Conservation (phyloP, 1,140 invertebrate species). For the Teleogryllus occipitalis region DNA sequence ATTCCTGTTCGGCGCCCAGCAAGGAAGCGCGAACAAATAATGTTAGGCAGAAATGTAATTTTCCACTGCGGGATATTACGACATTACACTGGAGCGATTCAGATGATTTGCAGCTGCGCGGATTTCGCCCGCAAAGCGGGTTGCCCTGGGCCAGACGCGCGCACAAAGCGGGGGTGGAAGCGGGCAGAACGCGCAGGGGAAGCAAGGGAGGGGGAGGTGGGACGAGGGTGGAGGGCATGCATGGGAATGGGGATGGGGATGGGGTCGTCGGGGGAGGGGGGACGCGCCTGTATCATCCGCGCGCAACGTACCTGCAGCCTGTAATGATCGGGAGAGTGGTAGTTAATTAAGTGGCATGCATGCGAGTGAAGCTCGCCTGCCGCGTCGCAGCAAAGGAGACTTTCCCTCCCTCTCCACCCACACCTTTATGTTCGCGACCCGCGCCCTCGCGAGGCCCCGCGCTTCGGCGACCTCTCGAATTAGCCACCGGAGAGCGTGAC, state of each 20-base stretch:
- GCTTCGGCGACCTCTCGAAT: too few relatives aligned
- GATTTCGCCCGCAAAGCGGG: not conserved
- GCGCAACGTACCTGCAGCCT: not conserved
- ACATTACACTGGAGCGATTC: not conserved
- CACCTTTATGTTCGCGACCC: too few relatives aligned
- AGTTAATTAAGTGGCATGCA: not conserved
- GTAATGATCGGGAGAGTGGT: not conserved
- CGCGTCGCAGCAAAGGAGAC: too few relatives aligned
- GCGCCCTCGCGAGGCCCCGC: too few relatives aligned
- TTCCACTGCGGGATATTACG: not conserved
- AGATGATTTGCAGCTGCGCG: not conserved
- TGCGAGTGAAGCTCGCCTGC: not conserved
- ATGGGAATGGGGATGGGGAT: too few relatives aligned
- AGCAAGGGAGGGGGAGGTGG: not conserved
- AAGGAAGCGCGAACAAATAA: not conserved
- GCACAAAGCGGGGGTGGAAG: not conserved
- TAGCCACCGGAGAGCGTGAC: too few relatives aligned
- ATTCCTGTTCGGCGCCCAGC: not conserved
- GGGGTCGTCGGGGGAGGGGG: not conserved
- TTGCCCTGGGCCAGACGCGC: not conserved
- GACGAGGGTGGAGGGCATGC: not conserved
- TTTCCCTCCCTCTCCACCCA: too few relatives aligned
- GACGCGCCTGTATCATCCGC: not conserved
- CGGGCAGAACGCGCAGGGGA: not conserved
- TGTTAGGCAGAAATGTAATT: not conserved